phyloP scores from a whole-genome alignment of 2,797 vertebrate species.

The Pelobates cultripes region DNA sequence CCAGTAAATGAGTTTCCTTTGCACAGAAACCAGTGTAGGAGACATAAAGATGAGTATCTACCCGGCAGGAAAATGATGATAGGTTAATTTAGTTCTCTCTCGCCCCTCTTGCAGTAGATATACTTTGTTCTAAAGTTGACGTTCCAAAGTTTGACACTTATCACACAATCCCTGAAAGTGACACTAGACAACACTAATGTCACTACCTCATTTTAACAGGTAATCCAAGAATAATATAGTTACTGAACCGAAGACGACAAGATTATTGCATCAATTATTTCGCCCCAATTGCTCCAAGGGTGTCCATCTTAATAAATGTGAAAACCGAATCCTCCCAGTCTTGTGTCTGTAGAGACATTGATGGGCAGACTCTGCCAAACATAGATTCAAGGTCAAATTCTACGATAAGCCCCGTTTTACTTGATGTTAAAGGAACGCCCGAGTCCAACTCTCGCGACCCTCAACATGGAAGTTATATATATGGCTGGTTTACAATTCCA shows the following conservation, averaged over 20 bases:
- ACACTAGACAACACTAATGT: background rate
- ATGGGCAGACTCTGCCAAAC: background rate
- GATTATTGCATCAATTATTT: background rate
- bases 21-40: background rate
- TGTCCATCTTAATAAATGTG: background rate
- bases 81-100: no score
- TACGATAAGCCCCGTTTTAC: background rate
- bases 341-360: no score
- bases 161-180: background rate
- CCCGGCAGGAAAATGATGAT: no score
- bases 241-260: background rate
- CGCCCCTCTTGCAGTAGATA: no score
- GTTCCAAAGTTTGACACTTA: background rate
- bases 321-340: no score
- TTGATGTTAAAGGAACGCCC: background rate
- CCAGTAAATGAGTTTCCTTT: background rate
- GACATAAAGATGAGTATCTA: background rate
- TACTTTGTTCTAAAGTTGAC: background rate
- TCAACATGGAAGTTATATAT: background rate
- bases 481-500: slow-evolving; percentile 5
- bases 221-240: background rate
- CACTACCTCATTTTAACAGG: background rate
- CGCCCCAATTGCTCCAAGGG: background rate
- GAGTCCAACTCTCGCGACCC: background rate
- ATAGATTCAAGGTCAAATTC: no score